phyloP scores from a whole-genome alignment of 1,140 invertebrate species.

The Littorina saxatilis region DNA sequence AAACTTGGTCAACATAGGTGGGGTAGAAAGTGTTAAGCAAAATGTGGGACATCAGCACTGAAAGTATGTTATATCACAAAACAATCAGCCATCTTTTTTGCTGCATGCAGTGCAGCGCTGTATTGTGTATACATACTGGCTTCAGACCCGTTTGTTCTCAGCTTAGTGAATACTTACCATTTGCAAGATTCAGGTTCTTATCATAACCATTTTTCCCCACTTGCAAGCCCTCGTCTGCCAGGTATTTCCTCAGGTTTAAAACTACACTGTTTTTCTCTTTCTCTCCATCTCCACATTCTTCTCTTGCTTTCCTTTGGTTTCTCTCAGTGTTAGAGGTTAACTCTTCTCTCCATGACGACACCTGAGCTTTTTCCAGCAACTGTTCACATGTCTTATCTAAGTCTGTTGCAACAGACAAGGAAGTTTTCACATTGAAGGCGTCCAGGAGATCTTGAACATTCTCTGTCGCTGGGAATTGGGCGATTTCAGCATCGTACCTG shows the following conservation, averaged over 20 bases:
- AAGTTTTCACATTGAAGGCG: neutral
- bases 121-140: too few species aligned
- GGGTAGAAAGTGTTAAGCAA: too few species aligned
- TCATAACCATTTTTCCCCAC: constrained; percentile 6
- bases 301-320: neutral
- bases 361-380: neutral
- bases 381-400: neutral
- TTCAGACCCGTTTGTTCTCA: too few species aligned
- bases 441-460: constrained; percentile 7
- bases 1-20: too few species aligned
- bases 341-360: neutral
- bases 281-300: neutral
- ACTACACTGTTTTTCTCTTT: neutral
- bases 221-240: neutral
- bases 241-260: neutral
- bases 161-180: neutral
- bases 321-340: neutral
- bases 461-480: neutral
- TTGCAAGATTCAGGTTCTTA: constrained; percentile 3
- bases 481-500: constrained; percentile 1
- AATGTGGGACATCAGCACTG: too few species aligned
- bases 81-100: too few species aligned
- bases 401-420: neutral
- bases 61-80: too few species aligned
- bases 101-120: too few species aligned